These are phyloP conservation scores for Chitala chitala DNA, from an alignment of 2,113 vertebrate genomes.

Conservation along the genomic window DNA sequence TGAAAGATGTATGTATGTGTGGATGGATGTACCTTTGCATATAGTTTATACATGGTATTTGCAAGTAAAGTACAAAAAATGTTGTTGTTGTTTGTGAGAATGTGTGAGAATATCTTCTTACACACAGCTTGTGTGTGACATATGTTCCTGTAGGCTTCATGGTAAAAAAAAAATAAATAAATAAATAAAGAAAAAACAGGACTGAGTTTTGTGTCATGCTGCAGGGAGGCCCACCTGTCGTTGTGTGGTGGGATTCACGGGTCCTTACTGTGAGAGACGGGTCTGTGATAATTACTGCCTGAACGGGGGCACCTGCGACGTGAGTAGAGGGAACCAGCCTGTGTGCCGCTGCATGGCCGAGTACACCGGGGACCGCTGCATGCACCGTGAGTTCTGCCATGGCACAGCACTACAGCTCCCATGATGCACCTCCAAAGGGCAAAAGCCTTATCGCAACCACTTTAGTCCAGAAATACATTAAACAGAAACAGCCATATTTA, in stretches of 20 bases:
- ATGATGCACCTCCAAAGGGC: background rate
- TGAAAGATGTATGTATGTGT: no score
- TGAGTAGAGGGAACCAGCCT: slow-evolving; percentile 76
- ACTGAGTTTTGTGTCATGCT: background rate
- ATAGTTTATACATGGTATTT: background rate
- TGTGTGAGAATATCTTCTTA: background rate
- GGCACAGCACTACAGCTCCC: background rate
- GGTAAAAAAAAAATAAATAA: no score
- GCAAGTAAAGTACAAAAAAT: background rate
- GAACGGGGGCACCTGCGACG: slow-evolving; percentile 70
- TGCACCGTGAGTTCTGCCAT: slow-evolving; percentile 66
- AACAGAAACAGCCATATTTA: background rate
- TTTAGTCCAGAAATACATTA: background rate
- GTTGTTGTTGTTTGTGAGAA: background rate
- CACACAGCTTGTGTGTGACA: no score
- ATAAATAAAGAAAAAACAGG: background rate
- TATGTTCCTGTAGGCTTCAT: no score
- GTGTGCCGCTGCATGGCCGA: slow-evolving; percentile 68
- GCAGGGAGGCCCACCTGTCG: slow-evolving; percentile 75
- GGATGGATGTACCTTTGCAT: no score
- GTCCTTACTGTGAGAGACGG: slow-evolving; percentile 65
- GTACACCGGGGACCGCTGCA: slow-evolving; percentile 76
- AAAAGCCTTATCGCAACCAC: no score
- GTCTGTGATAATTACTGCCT: slow-evolving; percentile 73
- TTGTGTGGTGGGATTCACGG: slow-evolving; percentile 71